Evolutionary conservation across 2,797 vertebrate genomes (phyloP), one percentile per base, ranked within the genome.

Genomic region (Natrix natrix): DNA sequence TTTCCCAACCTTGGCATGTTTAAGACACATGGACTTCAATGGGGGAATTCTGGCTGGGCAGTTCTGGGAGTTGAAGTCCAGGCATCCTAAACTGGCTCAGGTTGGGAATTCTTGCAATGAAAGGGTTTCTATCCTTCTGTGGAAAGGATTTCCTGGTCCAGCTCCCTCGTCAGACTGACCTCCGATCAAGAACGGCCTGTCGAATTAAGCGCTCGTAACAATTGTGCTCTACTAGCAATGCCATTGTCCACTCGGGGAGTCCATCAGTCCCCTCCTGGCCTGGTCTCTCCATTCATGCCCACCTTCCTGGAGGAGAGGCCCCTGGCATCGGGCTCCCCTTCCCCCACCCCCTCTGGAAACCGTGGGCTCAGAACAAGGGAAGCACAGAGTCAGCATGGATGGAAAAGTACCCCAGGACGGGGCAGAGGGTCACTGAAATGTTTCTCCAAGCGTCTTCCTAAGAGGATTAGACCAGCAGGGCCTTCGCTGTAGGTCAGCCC

Each of bases 401-500:
- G 26, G 12, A 11, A 61, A 2, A 74, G 43, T 1, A 20, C 0
- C 0, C 92, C 93, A 74, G 91, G 94, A 74, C 4, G 92, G 93
- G 88, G 69, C 6, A 8, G 3, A 7, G 43, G 94, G 86, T 91
- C 90, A 87, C 92, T 93, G 95, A 97, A 96, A 95, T 0, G 61
- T 91, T 96, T 97, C 95, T 94, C 95, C 69, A 57, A 93, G 95
- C 94, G 90, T 96, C 94, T 93, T 94, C 90, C 54, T 97, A 98
- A 98, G 97, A 97, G 97, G 98, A 98, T 98, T 98, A 98, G 94
- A 93, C 94, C 94, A 93, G 92, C 90, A 94, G 95, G 94, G 48
- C 93, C 96, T 95, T 96, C 94, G 88, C 86, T 91, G 93, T 93
- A 94, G 94, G 94, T 91, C 93, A 97, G 96, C 92, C 0, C 8